Evolutionary conservation across 2,888 invertebrate species (phyloP).

Genomic region (Cenopis cana): DNA sequence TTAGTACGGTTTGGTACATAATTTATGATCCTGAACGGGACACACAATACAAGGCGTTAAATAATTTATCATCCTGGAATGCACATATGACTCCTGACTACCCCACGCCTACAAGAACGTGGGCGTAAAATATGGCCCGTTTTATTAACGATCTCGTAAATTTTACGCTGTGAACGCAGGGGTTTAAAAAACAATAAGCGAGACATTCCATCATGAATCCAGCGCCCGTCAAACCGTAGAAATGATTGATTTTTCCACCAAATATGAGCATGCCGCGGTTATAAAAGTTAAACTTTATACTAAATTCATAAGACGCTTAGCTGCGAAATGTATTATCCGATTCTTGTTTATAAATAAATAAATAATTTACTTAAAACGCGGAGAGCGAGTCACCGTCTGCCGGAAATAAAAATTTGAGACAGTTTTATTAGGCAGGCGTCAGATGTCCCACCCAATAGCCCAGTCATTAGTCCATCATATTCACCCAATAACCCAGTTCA

Average conservation of each 20-base stretch:
- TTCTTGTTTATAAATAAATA: no score
- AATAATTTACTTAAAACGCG: no score
- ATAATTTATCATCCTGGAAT: conserved; percentile 36
- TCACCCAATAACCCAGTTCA: no score
- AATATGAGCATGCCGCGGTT: conserved; percentile 9
- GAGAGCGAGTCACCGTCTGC: no score
- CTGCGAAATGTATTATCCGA: no score
- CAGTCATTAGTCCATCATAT: no score
- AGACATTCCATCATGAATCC: conserved; percentile 26
- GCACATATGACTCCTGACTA: conserved; percentile 17
- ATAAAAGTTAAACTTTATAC: no score
- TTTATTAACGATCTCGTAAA: conserved; percentile 52
- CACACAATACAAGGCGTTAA: conserved; percentile 8
- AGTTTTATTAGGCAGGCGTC: no score
- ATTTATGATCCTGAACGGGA: conserved; percentile 29
- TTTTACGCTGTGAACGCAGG: conserved; percentile 3
- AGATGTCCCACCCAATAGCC: no score
- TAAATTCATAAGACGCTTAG: no score
- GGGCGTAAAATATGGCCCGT: conserved; percentile 32
- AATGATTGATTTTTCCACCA: conserved; percentile 31
- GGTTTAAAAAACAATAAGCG: conserved; percentile 28
- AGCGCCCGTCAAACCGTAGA: conserved; percentile 12
- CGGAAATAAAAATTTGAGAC: no score
- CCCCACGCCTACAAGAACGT: conserved; percentile 19
- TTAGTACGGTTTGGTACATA: background rate